These are phyloP conservation scores for Thunnus albacares DNA, from an alignment of 2,797 vertebrate species.

Conservation along the genomic window DNA sequence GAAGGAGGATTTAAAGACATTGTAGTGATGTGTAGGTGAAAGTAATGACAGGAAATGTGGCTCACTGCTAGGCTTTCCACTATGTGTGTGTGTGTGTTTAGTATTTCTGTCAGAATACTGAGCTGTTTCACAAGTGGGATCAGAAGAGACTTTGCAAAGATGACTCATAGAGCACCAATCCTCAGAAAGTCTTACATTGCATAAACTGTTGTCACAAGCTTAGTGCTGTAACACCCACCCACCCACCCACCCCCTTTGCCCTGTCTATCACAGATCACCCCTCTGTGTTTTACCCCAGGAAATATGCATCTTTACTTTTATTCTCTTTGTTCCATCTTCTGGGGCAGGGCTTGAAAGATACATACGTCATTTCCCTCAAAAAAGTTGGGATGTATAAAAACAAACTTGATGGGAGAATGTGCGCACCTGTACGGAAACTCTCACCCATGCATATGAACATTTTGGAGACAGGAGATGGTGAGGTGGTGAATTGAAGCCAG, in stretches of 20 bases:
- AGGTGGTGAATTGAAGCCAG: too few species aligned
- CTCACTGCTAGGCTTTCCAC: conserved; percentile 4
- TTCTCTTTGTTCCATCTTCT: too few species aligned
- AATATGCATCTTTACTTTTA: too few species aligned
- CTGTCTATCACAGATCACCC: conserved; percentile 56
- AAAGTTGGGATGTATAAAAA: too few species aligned
- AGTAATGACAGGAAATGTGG: conserved; percentile 47
- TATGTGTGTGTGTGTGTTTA: conserved; percentile 39
- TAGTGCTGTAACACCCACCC: conserved; percentile 27
- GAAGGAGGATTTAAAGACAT: conserved; percentile 31
- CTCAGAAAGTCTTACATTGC: conserved; percentile 63
- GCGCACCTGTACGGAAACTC: too few species aligned
- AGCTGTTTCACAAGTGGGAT: conserved; percentile 57
- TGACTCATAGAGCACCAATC: conserved; percentile 69
- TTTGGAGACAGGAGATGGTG: too few species aligned
- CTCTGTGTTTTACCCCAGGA: background rate
- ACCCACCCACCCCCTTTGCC: background rate
- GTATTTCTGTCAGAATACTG: conserved; percentile 57
- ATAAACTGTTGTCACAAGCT: conserved; percentile 64
- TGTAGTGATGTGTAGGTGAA: conserved; percentile 50
- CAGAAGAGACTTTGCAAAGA: conserved; percentile 53
- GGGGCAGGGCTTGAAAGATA: too few species aligned
- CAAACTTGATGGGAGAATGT: too few species aligned
- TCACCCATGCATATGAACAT: too few species aligned
- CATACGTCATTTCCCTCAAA: too few species aligned